Evolutionary conservation across 1,140 invertebrate genomes (phyloP), one percentile per base, ranked within the genome.

Genomic region (Argopecten irradians): DNA sequence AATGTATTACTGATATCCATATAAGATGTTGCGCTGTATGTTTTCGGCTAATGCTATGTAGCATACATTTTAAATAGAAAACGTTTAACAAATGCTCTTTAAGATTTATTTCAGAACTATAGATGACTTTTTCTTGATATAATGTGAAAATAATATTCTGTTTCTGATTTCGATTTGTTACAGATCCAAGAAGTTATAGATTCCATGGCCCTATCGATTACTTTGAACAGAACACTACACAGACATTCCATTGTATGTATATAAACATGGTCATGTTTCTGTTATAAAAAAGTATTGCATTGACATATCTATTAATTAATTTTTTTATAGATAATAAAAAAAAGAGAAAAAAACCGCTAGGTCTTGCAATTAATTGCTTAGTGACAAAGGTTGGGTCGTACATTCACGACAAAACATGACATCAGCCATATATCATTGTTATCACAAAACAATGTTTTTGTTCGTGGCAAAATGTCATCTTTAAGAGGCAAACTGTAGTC

Each of bases 171-270:
- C 9, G n/a, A 41, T 28, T 28, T 32, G 39, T 86, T 90, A 19
- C 39, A 90, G 89, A 43, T 90, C 1, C 82, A 43, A 9, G 89
- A 88, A 46, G 71, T 90, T 19, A 83, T 82, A 35, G 71, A 36
- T 41, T 36, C 46, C 41, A 85, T 87, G 84, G 32, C 71, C 34
- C 88, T 91, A 85, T 91, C 92, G 22, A 93, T 93, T 39, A 33
- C 43, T 22, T 35, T 91, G 33, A 90, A 90, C 16, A 90, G 91
- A 89, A 93, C 92, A 13, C 89, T 89, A 39, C 87, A 91, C 34
- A 91, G 86, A 1, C 89, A 90, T 16, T 92, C 92, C 16, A 87
- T 93, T 11, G 91, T 92, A 89, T 90, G 89, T 84, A 41, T 28
- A 33, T 82, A 84, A 34, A 39, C 28, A 34, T 71, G 28, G 83